These are phyloP conservation scores for Saguinus midas DNA, from an alignment of 2,113 vertebrate species.

Conservation along the genomic window DNA sequence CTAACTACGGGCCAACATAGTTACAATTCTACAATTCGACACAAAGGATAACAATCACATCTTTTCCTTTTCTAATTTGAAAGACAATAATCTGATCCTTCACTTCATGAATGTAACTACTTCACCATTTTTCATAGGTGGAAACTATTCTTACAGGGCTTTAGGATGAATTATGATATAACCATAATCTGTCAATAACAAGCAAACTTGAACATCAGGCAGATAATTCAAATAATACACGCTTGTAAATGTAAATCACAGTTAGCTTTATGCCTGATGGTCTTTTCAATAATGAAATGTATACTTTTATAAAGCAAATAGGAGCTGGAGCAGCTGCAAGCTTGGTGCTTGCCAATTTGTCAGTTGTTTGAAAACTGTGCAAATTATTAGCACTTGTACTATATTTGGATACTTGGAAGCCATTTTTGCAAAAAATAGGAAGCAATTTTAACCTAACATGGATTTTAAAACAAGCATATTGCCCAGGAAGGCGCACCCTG, in stretches of 20 bases:
- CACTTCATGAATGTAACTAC: not conserved
- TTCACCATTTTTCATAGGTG: not conserved
- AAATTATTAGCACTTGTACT: constrained; percentile 43
- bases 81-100: not conserved
- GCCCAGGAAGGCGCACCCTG: not conserved
- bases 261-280: not conserved
- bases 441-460: constrained; percentile 18
- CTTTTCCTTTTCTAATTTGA: not conserved
- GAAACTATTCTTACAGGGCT: not conserved
- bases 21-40: no score
- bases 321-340: not conserved
- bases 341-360: not conserved
- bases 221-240: not conserved
- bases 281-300: not conserved
- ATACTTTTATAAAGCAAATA: not conserved
- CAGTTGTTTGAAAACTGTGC: constrained; percentile 8
- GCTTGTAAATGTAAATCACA: not conserved
- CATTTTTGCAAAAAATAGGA: constrained; percentile 31
- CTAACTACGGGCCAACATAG: accelerated
- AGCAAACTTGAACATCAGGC: not conserved
- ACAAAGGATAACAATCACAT: not conserved
- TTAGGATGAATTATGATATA: not conserved
- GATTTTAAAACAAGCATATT: constrained; percentile 23
- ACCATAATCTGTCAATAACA: not conserved
- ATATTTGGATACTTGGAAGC: constrained; percentile 42